These are phyloP conservation scores for Hippopotamyrus pictus DNA, from an alignment of 2,797 vertebrate species.

Conservation along the genomic window DNA sequence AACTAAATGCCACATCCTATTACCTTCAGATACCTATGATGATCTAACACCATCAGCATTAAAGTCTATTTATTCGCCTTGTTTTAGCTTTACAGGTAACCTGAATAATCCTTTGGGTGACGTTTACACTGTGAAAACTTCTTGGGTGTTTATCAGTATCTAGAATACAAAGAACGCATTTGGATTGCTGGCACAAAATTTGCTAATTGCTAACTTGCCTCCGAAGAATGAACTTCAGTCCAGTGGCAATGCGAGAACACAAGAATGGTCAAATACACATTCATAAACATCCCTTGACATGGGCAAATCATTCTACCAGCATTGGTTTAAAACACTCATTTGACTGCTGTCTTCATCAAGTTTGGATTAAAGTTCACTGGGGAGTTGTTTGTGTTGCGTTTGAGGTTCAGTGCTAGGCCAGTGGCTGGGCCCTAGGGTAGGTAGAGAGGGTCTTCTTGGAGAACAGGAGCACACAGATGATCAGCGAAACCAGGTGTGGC, in stretches of 20 bases:
- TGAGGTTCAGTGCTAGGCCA: background rate
- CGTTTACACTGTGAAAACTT: background rate
- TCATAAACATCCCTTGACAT: background rate
- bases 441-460: background rate
- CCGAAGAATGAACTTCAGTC: background rate
- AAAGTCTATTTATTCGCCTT: background rate
- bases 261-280: background rate
- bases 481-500: constrained; percentile 48
- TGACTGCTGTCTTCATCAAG: background rate
- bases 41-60: background rate
- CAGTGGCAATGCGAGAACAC: background rate
- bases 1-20: background rate
- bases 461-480: constrained; percentile 47
- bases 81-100: background rate
- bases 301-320: background rate
- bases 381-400: background rate
- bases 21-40: background rate
- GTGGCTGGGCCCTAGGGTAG: background rate
- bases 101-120: background rate
- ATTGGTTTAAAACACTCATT: background rate
- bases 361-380: background rate
- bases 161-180: background rate
- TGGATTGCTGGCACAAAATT: background rate
- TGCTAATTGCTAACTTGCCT: background rate
- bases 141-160: background rate